These are phyloP conservation scores for Paramormyrops hopkinsi DNA, from an alignment of 2,797 vertebrate genomes.

Conservation along the genomic window DNA sequence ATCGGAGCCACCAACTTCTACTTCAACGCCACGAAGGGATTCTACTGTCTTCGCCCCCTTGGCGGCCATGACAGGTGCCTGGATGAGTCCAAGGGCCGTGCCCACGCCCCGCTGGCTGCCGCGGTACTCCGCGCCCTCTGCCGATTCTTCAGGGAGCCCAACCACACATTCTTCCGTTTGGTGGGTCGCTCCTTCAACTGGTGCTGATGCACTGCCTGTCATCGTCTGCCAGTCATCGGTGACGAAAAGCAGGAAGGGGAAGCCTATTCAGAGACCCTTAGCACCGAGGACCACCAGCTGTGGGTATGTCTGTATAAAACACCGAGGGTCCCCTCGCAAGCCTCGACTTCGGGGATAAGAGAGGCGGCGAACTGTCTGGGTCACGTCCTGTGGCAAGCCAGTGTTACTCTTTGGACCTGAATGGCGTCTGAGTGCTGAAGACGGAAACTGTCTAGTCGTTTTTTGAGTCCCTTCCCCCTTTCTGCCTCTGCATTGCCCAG, in stretches of 20 bases:
- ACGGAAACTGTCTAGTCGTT: not conserved
- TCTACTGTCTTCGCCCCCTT: slow-evolving; percentile 68
- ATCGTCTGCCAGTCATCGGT: not conserved
- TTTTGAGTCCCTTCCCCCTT: not conserved
- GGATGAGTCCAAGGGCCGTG: slow-evolving; percentile 72
- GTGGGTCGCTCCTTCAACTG: slow-evolving; percentile 67
- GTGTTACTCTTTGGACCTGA: not conserved
- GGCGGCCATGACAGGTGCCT: slow-evolving; percentile 67
- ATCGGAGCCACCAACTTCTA: slow-evolving; percentile 69
- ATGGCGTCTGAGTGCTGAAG: not conserved
- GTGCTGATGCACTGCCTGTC: slow-evolving; percentile 54
- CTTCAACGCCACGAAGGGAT: slow-evolving; percentile 74
- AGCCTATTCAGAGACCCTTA: not conserved
- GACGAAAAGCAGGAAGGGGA: not conserved
- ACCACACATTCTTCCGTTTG: slow-evolving; percentile 69
- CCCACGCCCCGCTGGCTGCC: slow-evolving; percentile 57
- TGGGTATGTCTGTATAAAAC: not conserved
- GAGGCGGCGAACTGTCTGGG: not conserved
- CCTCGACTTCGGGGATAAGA: not conserved
- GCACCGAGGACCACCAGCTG: not conserved
- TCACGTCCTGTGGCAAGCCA: not conserved
- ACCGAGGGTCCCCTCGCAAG: not conserved
- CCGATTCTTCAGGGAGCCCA: slow-evolving; percentile 62
- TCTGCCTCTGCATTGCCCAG: not conserved
- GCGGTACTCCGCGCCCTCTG: slow-evolving; percentile 64